Base-by-base conservation (phyloP, 2,888 invertebrate species). In the Pomacea canaliculata region DNA sequence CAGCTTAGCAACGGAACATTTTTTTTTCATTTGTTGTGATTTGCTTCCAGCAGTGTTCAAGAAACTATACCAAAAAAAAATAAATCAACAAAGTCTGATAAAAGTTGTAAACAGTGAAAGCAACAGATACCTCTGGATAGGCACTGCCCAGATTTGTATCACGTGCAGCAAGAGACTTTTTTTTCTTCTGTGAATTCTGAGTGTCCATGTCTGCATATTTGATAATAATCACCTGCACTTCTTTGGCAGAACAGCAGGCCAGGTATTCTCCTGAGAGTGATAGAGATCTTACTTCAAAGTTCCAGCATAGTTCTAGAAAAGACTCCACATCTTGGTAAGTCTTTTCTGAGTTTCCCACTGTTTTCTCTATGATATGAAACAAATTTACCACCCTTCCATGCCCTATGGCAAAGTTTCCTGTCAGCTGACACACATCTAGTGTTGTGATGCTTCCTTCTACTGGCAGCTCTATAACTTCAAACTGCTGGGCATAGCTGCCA, bases 261-360 rank as follows among this genome's bases (percentile, higher is more conserved):
- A 95, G 91, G 78, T 94, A 94, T 89, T 95, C 94, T 87, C 95
- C 95, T 59, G 93, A 93, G 69, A 95, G 90, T 60, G 92, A 92
- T 70, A 95, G 90, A 76, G 93, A 92, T 4, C 91, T 89, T 27
- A 88, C 94, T 27, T 91, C 86, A 87, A 95, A 94, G 76, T 93
- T 92, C 71, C 95, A 91, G 82, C 94, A 93, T 3, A 95, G 90
- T 68, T 93, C 92, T 85, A 95, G 92, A 59, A 94, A 86, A 12
- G 78, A 71, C 51, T 85, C 85, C 67, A 87, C 80, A 77, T 87
- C 87, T n/a, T 83, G 71, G 76, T 82, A 87, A 0, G 83, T 83
- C 46, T 81, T 82, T 16, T 81, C 79, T 1, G 84, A 82, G 78
- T 85, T 86, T 56, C 83, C 81, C 62, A 86, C 81, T 0, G 82